Conservation (phyloP, 2,113 vertebrate genomes). For the Tor tambroides region DNA sequence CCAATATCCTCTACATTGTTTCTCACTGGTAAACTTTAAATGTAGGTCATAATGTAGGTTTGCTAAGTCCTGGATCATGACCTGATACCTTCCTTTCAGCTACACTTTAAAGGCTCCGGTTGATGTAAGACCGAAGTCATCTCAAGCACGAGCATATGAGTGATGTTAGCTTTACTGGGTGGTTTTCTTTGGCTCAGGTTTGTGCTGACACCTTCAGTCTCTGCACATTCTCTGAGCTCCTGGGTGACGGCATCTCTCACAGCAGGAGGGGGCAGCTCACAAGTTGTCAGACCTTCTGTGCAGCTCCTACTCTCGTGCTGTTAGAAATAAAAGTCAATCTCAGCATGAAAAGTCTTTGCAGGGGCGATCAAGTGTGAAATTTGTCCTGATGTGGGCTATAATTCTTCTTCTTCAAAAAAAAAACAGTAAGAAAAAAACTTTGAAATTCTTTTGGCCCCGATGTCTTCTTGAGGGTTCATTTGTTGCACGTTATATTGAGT, state of each 20-base stretch:
- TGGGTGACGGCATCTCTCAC: constrained; percentile 44
- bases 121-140: constrained; percentile 49
- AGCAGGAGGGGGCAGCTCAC: neutral
- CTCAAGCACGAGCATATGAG: constrained; percentile 53
- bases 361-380: constrained; percentile 5
- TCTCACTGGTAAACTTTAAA: too few species aligned
- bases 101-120: constrained; percentile 40
- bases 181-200: constrained; percentile 61
- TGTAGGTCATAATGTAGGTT: neutral
- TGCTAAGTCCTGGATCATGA: constrained; percentile 27
- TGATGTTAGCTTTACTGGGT: constrained; percentile 51
- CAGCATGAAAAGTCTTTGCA: neutral
- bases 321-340: constrained; percentile 17
- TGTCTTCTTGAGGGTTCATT: constrained; percentile 40
- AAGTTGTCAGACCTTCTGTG: constrained; percentile 13
- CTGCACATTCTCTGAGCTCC: constrained; percentile 48
- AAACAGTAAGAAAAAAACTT: neutral
- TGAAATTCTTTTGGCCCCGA: neutral
- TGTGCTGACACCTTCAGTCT: constrained; percentile 56
- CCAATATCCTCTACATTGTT: too few species aligned
- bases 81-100: constrained; percentile 29
- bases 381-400: neutral
- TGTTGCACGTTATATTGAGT: constrained; percentile 41
- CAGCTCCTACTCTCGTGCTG: neutral
- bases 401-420: neutral